A percentile compares a stretch with the other conserved stretches of the same genome.
phyloP scores from a whole-genome alignment of 2,888 invertebrate genomes.

The Sussaba pulchella region DNA sequence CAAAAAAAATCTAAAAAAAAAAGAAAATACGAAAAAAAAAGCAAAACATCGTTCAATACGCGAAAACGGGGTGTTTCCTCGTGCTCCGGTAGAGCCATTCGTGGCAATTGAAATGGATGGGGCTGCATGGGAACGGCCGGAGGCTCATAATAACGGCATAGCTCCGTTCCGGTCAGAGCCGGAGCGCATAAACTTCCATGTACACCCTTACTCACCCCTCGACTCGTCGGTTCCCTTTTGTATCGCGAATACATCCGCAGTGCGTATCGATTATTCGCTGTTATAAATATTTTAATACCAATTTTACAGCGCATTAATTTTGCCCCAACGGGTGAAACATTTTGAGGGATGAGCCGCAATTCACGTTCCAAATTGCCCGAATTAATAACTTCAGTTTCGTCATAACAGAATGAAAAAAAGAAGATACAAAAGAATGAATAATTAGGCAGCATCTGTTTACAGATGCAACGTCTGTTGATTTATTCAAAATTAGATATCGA shows the following conservation, averaged over 20 bases:
- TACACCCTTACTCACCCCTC: background rate
- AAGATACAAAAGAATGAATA: no score
- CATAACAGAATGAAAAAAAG: background rate
- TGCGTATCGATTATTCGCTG: conserved; percentile 47
- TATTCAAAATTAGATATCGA: no score
- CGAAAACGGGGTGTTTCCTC: conserved; percentile 68
- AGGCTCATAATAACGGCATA: conserved; percentile 59
- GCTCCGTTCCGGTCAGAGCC: conserved; percentile 52
- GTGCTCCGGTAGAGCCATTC: conserved; percentile 61
- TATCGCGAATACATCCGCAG: conserved; percentile 31
- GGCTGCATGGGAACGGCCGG: conserved; percentile 39
- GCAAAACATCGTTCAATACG: conserved; percentile 63
- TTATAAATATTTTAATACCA: conserved; percentile 41
- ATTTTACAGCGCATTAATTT: conserved; percentile 23
- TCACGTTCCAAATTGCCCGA: background rate
- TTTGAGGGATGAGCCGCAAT: no score
- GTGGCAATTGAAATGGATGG: conserved; percentile 71
- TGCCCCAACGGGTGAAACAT: no score
- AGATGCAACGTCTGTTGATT: no score
- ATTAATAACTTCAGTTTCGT: background rate
- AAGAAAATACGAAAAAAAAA: conserved; percentile 46
- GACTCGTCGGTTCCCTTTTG: background rate
- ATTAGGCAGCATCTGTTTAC: no score
- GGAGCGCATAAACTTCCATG: conserved; percentile 59
- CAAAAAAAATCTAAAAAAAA: conserved; percentile 26